Percentiles rank a stretch among this genome's conserved stretches.
Conservation (phyloP, 1,140 invertebrate species). For the Danaus melanippus region DNA sequence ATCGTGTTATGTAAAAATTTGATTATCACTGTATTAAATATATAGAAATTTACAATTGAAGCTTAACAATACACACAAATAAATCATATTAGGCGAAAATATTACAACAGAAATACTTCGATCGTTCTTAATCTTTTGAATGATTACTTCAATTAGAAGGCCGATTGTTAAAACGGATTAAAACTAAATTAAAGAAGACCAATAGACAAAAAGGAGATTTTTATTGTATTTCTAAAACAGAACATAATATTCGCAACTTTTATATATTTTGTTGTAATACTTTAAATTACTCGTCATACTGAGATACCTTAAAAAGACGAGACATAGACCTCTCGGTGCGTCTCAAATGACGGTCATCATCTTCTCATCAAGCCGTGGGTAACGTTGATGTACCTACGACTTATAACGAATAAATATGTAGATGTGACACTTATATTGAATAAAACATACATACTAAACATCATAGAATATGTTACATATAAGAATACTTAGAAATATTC, state of each 20-base stretch:
- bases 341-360: constrained; percentile 71
- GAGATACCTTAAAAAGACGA: constrained; percentile 70
- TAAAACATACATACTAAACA: too few species aligned
- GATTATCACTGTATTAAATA: too few species aligned
- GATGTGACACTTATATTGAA: constrained; percentile 10
- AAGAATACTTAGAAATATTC: too few species aligned
- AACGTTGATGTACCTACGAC: constrained; percentile 63
- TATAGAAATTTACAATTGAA: too few species aligned
- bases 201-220: constrained; percentile 6
- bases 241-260: constrained; percentile 3
- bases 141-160: constrained; percentile 13
- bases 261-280: constrained; percentile 27
- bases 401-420: constrained; percentile 30
- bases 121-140: constrained; percentile 14
- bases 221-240: background rate
- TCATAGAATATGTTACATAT: too few species aligned
- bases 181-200: constrained; percentile 16
- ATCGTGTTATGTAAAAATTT: too few species aligned
- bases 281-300: constrained; percentile 69
- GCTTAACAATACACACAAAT: too few species aligned
- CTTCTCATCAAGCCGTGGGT: constrained; percentile 68
- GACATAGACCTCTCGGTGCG: constrained; percentile 70
- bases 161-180: constrained; percentile 16
- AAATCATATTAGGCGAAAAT: too few species aligned
- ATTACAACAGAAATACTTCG: background rate